These are phyloP conservation scores for Eilema sororculum DNA, from an alignment of 2,888 invertebrate genomes.

Conservation along the genomic window DNA sequence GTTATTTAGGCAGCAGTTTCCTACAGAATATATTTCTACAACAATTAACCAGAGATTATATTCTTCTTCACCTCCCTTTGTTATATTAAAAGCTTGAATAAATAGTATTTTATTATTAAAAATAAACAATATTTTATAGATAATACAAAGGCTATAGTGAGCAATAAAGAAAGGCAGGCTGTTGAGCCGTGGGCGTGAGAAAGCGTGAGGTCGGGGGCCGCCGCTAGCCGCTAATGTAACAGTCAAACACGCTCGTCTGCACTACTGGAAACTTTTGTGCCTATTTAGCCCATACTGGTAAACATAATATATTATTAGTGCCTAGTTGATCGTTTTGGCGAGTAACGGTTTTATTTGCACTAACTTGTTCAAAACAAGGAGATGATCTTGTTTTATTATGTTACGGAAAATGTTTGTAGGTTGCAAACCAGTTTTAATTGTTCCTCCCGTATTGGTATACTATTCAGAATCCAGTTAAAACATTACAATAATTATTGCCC, in stretches of 20 bases:
- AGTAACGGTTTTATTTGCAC: slow-evolving; percentile 17
- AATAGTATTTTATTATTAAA: slow-evolving; percentile 27
- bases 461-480: no score
- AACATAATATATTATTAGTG: slow-evolving; percentile 41
- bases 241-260: slow-evolving; percentile 72
- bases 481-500: no score
- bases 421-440: background rate
- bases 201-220: slow-evolving; percentile 70
- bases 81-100: slow-evolving; percentile 9
- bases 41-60: background rate
- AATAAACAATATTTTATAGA: slow-evolving; percentile 44
- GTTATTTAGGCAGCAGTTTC: background rate
- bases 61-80: background rate
- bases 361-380: background rate
- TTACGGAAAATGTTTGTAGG: background rate
- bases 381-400: background rate
- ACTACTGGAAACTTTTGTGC: slow-evolving; percentile 50
- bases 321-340: slow-evolving; percentile 27
- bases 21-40: no score
- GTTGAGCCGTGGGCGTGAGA: slow-evolving; percentile 77
- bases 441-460: background rate
- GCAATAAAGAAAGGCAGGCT: slow-evolving; percentile 74
- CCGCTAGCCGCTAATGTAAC: slow-evolving; percentile 69
- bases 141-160: slow-evolving; percentile 56
- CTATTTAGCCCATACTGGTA: slow-evolving; percentile 36